Evolutionary conservation across 2,797 vertebrate species (phyloP), one percentile per base, ranked within the genome.

Genomic region (Onychomys leucogaster): DNA sequence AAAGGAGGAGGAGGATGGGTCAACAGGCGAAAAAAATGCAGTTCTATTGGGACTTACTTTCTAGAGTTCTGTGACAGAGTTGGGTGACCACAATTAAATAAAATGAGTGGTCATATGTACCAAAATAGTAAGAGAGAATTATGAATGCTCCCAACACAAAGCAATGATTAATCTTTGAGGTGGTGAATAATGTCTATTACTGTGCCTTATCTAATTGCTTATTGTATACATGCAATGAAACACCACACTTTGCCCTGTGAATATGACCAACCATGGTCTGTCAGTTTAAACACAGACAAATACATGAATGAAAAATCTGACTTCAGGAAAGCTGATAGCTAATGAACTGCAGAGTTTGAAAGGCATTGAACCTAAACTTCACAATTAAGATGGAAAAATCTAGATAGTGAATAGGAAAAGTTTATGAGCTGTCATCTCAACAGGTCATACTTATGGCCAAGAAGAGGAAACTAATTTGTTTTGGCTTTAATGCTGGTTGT

Each of bases 381-480:
- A 67, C 21, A n/a, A 19, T 91, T 83, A 78, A 96, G 69, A 65
- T 86, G 73, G 90, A 71, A 65, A 93, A 91, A 73, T 25, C 3
- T 27, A 93, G 65, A 41, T 46, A 80, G 49, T 73, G 49, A 3
- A 78, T 92, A 90, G 55, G 90, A 90, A 41, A 1, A 61, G 75
- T 82, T 92, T 91, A 55, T 77, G 57, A 49, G 49, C 75, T 71
- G 27, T 89, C 25, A 25, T 85, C 84, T 71, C 81, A 11, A 55
- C 46, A 83, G 77, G 41, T 17, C 6, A 61, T 37, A 76, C 63
- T 43, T 25, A 41, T 90, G 71, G 34, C 63, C 32, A 6, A 25
- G 2, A 29, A 77, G 32, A 89, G 77, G 41, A 78, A 73, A 86
- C 73, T 2, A 11, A 29, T 52, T 43, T 19, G 11, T 61, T 93